Evolutionary conservation across 2,797 vertebrate genomes (phyloP), one percentile per base, ranked within the genome.

Genomic region (Amniataba percoides): DNA sequence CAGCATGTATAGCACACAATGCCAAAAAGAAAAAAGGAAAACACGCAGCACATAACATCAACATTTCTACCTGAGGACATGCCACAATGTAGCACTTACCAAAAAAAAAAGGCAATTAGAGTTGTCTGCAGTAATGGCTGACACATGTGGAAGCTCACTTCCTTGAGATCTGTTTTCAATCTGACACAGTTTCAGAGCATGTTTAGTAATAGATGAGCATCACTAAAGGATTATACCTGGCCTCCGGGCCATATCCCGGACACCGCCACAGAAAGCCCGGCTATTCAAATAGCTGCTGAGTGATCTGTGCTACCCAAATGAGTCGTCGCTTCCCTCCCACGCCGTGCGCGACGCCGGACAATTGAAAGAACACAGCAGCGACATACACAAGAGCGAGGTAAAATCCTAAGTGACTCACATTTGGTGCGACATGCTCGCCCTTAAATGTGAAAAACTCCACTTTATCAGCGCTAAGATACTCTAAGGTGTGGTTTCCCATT

Each of bases 161-260:
- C 67, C 75, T 66, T 60, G 46, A 86, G 87, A 84, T 91, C 86
- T 91, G 84, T 82, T 93, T 91, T 87, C 86, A 87, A 90, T 87
- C 87, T 77, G 87, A 86, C 76, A 87, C 73, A 73, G 78, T 87
- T 89, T 91, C 80, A 82, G 74, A 85, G 67, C 83, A 82, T 5
- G 61, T 90, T 90, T 85, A 87, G 85, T 87, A 88, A 90, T 89
- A 83, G 75, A 91, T 86, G 83, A 88, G 87, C 83, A 89, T 85
- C 66, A 69, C 75, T 49, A 43, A 64, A 69, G 74, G 88, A 88
- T 91, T 84, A 88, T 82, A 88, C 75, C 82, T 88, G 81, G 78
- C 88, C 85, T 81, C 79, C 49, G 73, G 79, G 76, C 81, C 83
- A 83, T 5, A 89, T 80, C 86, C 75, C 18, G 43, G 69, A 82